These are phyloP conservation scores for Calidris pygmaea DNA, from an alignment of 2,113 vertebrate species.

Conservation along the genomic window DNA sequence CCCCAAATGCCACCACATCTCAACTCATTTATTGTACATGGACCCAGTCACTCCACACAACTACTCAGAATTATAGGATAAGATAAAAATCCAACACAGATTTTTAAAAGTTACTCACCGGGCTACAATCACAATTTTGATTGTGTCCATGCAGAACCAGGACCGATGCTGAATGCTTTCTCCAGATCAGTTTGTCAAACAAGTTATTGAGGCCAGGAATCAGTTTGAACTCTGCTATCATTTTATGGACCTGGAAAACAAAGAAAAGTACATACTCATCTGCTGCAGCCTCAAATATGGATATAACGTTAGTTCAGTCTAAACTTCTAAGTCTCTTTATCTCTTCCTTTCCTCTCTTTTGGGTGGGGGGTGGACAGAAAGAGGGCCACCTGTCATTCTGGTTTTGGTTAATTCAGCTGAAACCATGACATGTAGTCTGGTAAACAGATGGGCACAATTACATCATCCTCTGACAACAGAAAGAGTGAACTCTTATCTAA, in stretches of 20 bases:
- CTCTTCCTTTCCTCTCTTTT: too few relatives aligned
- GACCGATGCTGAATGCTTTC: conserved; percentile 88
- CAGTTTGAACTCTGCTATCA: conserved; percentile 95
- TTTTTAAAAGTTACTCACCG: conserved; percentile 76
- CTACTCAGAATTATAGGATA: neutral
- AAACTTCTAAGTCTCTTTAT: too few relatives aligned
- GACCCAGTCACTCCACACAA: neutral
- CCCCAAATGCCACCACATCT: neutral
- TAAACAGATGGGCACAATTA: neutral
- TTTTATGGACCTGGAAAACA: conserved; percentile 90
- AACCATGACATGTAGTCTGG: neutral
- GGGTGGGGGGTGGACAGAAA: too few relatives aligned
- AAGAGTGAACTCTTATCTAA: neutral
- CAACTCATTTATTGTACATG: neutral
- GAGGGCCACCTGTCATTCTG: too few relatives aligned
- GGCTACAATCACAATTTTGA: conserved; percentile 98
- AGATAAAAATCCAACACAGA: neutral
- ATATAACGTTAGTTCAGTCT: neutral
- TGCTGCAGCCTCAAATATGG: neutral
- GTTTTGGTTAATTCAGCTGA: too few relatives aligned
- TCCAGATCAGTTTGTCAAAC: conserved; percentile 99
- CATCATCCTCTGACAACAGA: neutral
- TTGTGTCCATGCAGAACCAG: conserved; percentile 95
- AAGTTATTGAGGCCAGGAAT: conserved; percentile 98
- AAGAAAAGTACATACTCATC: neutral